Conservation (phyloP, 2,888 invertebrate species). For the Elmis aenea region DNA sequence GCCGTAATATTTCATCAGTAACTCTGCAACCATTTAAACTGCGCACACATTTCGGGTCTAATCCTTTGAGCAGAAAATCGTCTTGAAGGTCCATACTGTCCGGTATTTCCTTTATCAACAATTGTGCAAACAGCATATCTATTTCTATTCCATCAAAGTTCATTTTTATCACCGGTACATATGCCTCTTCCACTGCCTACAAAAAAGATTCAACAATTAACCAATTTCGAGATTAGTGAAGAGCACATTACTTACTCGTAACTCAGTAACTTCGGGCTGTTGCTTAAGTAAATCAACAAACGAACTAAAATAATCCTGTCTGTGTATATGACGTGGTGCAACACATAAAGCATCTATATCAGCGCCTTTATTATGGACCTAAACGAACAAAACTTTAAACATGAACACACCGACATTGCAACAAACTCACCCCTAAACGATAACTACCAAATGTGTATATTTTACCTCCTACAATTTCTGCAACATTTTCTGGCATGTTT, state of each 20-base stretch:
- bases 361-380: conserved; percentile 92
- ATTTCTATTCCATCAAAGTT: conserved; percentile 98
- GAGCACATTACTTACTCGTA: conserved; percentile 55
- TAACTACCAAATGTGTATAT: conserved; percentile 99
- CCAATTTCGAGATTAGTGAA: background rate
- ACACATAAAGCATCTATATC: conserved; percentile 99
- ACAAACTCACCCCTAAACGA: conserved; percentile 68
- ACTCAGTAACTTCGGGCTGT: conserved; percentile 79
- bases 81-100: conserved; percentile 85
- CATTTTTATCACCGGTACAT: conserved; percentile 99
- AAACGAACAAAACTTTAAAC: conserved; percentile 17
- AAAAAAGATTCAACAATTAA: conserved; percentile 7
- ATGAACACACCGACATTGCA: background rate
- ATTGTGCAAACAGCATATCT: conserved; percentile 93
- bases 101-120: conserved; percentile 93
- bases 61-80: conserved; percentile 85
- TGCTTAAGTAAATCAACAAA: conserved; percentile 88
- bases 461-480: conserved; percentile 92
- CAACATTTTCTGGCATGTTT: conserved; percentile 88
- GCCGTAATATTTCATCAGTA: conserved; percentile 93
- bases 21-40: conserved; percentile 97
- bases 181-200: conserved; percentile 94
- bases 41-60: conserved; percentile 94
- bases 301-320: conserved; percentile 91
- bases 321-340: conserved; percentile 90